Conservation (phyloP, 1,140 invertebrate genomes). For the Megalopta genalis region DNA sequence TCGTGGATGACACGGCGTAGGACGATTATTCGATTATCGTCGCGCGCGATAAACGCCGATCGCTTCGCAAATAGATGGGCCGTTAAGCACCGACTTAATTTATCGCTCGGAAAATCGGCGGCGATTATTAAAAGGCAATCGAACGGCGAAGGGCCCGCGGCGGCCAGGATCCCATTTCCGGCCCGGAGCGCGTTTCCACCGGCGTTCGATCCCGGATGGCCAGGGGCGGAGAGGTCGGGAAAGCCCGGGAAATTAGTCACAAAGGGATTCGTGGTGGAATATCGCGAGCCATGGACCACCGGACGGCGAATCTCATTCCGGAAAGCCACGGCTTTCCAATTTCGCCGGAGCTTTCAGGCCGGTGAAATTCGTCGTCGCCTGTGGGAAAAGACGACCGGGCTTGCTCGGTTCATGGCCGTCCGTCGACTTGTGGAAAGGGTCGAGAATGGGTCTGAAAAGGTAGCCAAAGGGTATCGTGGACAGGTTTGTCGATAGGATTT, state of each 20-base stretch:
- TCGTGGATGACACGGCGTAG: background rate
- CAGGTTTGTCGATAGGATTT: conserved; percentile 33
- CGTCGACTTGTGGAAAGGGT: background rate
- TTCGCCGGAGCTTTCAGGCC: background rate
- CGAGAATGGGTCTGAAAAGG: no score
- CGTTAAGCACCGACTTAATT: background rate
- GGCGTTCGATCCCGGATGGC: conserved; percentile 8
- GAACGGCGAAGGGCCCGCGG: background rate
- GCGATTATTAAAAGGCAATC: conserved; percentile 7
- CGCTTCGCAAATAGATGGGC: background rate
- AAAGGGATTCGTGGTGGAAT: conserved; percentile 19
- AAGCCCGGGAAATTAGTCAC: conserved; percentile 28
- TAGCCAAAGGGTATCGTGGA: conserved; percentile 20
- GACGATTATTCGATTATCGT: background rate
- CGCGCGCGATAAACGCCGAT: background rate
- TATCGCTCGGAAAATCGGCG: background rate
- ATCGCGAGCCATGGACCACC: background rate
- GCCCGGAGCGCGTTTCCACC: background rate
- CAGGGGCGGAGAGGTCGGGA: background rate
- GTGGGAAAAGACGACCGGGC: conserved; percentile 7
- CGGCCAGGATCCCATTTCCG: conserved; percentile 5
- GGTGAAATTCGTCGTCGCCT: conserved; percentile 17
- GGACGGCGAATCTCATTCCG: conserved; percentile 28
- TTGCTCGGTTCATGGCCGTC: background rate
- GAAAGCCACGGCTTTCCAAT: conserved; percentile 41